Evolutionary conservation across 35 echinoderm and acorn worm genomes (phyloP), one percentile per base, ranked within the genome.

Genomic region (Antedon bifida): DNA sequence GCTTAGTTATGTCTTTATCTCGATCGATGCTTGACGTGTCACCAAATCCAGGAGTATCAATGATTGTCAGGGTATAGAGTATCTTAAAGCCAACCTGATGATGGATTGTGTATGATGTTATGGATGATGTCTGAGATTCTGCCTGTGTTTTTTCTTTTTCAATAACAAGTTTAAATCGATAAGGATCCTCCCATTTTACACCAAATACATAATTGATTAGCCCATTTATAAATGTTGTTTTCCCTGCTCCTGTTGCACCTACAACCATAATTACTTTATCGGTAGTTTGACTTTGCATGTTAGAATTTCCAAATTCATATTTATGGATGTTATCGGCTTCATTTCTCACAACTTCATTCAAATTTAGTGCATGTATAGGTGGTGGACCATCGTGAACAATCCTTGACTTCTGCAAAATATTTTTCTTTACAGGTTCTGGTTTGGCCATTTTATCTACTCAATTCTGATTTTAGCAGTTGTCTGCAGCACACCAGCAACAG

Each of bases 41-140:
- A 74, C 90, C 90, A 73, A 91, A 91, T 32, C 90, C 90, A 19
- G 90, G 90, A 13, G 90, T 91, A 46, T 91, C 90, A 73, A 91
- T 88, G 31, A 91, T 85, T 5, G 90, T 91, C 46, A 91, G 77
- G 29, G 81, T 87, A 80, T 87, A 91, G 34, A 78, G 46, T 29
- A 91, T 51, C 10, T 34, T 34, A 36, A 36, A 78, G 16, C 76
- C 34, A 38, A 83, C 74, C 30, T 83, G n/a, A 78, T 77, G 32
- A 19, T 87, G 79, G 39, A 91, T 75, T 23, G 85, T 91, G 80
- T 91, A 91, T 12, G 89, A 87, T 30, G 89, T 83, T 26, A 91
- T 91, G 45, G 33, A 77, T 46, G 74, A 35, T 10, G 89, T 91
- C 79, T 91, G 89, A 84, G 85, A 83, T 8, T 91, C 73, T 35